Conservation (phyloP, 2,797 vertebrate genomes). For the Perodicticus potto region DNA sequence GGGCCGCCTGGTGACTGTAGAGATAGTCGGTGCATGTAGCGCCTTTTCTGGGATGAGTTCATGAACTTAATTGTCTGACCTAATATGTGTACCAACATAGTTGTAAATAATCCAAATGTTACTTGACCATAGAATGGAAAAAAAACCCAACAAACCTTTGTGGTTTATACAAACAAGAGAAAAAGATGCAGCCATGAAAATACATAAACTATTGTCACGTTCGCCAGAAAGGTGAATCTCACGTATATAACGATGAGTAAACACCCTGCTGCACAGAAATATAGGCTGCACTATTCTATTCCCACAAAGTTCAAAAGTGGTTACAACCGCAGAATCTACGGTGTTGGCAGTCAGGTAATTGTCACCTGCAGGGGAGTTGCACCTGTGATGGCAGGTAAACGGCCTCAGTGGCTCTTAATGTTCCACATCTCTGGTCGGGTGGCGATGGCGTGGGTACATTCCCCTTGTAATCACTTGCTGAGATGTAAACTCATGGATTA, state of each 20-base stretch:
- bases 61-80: too few species aligned
- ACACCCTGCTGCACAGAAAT: neutral
- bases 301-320: neutral
- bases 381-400: accelerated
- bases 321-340: too few species aligned
- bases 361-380: neutral
- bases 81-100: neutral
- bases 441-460: neutral
- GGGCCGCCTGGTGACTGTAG: too few species aligned
- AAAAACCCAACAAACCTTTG: neutral
- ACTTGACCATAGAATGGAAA: neutral
- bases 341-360: neutral
- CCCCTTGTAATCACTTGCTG: neutral
- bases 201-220: neutral
- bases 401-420: accelerated
- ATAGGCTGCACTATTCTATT: too few species aligned
- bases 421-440: accelerated
- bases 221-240: neutral
- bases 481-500: neutral
- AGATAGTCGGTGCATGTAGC: too few species aligned
- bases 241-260: too few species aligned
- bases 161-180: neutral
- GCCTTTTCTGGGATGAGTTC: too few species aligned
- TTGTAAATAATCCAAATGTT: neutral
- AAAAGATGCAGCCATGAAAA: neutral